Base-by-base conservation (phyloP, 2,888 invertebrate species). In the Onthophagus sagittarius region DNA sequence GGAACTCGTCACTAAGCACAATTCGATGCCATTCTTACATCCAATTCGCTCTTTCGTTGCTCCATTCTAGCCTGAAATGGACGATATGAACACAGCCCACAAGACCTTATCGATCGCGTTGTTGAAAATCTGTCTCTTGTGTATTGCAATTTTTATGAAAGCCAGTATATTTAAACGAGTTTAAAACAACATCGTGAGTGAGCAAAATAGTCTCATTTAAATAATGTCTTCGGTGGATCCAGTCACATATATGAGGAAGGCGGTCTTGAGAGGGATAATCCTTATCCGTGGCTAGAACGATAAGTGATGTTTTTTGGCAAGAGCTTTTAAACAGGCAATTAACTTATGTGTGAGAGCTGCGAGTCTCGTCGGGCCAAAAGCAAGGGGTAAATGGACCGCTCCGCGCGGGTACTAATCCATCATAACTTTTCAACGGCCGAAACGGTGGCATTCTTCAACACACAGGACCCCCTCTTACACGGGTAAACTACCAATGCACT, bases 401-500 rank as follows among this genome's bases (percentile, higher is more conserved):
- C 39, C 39, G 23, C 23, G 23, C 23, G 64, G 23, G 23, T 15
- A 7, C 63, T 71, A 15, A 32, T 13, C 71, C 71, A 32, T 64
- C 63, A 23, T 63, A 53, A 15, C 53, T 72, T 69, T 62, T 53
- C 69, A 13, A n/a, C 15, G 67, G 67, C 23, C 67, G 67, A 15
- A 15, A 15, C 31, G 67, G 23, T n/a, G 15, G 67, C 15, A n/a
- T 67, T 31, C 31, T 67, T 31, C 6, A n/a, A 2, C n/a, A n/a
- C 67, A 53, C 39, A 53, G 39, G 39, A 11, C 39, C n/a, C 23
- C 65, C 67, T 72, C 13, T 70, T 33, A 53, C 62, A 32, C 39
- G 39, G 39, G 39, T 53, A 53, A 53, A 53, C 71, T 11, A 15
- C 77, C 78, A 78, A 79, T 80, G 79, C 80, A 78, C 80, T 82